Conservation (phyloP, 92 coral and sea anemone genomes). For the Epizoanthus stellaris region DNA sequence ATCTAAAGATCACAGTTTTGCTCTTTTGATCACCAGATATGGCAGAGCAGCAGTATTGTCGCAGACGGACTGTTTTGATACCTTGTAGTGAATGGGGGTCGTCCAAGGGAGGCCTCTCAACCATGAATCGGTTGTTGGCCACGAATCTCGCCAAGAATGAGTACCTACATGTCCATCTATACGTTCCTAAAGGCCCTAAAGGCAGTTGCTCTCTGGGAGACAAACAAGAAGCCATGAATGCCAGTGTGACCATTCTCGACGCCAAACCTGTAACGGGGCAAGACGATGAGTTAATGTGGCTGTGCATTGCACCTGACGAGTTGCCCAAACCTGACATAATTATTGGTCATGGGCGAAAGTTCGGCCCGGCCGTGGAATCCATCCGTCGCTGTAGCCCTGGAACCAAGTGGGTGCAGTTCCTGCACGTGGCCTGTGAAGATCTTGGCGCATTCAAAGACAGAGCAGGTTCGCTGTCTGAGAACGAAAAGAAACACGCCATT, state of each 20-base stretch:
- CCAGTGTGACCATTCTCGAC: too few relatives aligned
- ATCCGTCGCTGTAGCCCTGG: constrained; percentile 7
- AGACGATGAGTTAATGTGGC: constrained; percentile 14
- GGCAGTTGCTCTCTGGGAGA: too few relatives aligned
- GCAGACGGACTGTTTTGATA: not conserved
- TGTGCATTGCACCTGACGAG: not conserved
- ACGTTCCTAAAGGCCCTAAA: too few relatives aligned
- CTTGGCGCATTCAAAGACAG: constrained; percentile 1
- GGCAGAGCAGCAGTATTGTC: not conserved
- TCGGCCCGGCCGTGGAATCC: constrained; percentile 18
- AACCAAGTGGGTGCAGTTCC: too few relatives aligned
- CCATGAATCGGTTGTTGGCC: not conserved
- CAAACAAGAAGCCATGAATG: too few relatives aligned
- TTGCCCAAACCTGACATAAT: constrained; percentile 14
- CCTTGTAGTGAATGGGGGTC: too few relatives aligned
- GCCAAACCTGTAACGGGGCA: constrained; percentile 2
- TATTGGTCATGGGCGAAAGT: constrained; percentile 22
- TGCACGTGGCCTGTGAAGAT: too few relatives aligned
- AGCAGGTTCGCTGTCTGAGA: not conserved
- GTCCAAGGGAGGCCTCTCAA: too few relatives aligned
- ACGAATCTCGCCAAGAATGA: not conserved
- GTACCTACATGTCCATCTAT: too few relatives aligned
- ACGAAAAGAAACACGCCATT: too few relatives aligned
- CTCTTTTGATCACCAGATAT: too few relatives aligned
- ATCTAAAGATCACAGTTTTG: too few relatives aligned